phyloP scores from a whole-genome alignment of 2,888 invertebrate genomes.

The Rhorus exstirpatorius region DNA sequence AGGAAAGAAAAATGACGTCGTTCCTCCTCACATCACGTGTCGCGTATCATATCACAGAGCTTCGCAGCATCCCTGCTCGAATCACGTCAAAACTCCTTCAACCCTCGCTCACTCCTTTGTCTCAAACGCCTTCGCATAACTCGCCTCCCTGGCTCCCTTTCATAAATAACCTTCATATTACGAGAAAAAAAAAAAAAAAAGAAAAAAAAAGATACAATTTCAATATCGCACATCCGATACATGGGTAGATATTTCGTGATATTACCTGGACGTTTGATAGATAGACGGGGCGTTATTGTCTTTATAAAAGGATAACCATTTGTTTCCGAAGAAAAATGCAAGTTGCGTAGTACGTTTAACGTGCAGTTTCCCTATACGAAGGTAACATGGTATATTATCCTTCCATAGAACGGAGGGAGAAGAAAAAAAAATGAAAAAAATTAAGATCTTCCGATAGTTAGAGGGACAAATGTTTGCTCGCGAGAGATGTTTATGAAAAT shows the following conservation, averaged over 20 bases:
- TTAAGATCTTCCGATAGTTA: conserved; percentile 45
- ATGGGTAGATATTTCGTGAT: conserved; percentile 80
- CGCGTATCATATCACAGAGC: conserved; percentile 80
- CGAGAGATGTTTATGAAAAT: conserved; percentile 73
- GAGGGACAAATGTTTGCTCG: conserved; percentile 47
- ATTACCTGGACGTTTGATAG: conserved; percentile 84
- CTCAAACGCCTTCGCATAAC: conserved; percentile 74
- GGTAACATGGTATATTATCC: too few relatives aligned
- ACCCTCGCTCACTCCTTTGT: conserved; percentile 24
- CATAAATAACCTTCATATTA: conserved; percentile 85
- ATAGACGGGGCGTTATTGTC: conserved; percentile 85
- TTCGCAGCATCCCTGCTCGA: conserved; percentile 53
- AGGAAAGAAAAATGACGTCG: conserved; percentile 71
- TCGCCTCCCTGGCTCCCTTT: conserved; percentile 80
- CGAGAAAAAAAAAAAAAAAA: conserved; percentile 69
- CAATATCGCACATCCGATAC: conserved; percentile 84
- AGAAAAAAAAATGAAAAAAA: background rate
- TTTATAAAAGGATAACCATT: conserved; percentile 85
- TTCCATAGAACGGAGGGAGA: conserved; percentile 34
- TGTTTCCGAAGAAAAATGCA: conserved; percentile 78
- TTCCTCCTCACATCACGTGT: conserved; percentile 79
- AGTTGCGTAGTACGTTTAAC: background rate
- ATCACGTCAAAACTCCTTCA: conserved; percentile 41
- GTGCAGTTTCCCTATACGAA: background rate
- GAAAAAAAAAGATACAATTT: conserved; percentile 79